Conservation (phyloP, 2,888 invertebrate species). For the Corbicula japonica region DNA sequence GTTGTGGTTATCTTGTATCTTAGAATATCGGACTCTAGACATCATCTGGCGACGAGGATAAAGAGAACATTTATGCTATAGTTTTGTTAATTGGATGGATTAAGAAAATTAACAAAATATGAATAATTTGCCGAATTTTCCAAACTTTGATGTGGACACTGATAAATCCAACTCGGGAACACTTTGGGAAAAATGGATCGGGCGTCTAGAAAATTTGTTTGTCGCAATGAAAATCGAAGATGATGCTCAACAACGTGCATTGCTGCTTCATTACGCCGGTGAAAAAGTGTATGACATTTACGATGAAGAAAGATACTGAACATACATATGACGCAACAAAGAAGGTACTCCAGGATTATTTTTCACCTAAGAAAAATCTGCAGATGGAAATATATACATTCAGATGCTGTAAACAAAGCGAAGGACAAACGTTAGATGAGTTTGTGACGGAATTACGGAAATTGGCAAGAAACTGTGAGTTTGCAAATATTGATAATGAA, state of each 20-base stretch:
- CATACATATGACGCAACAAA: slow-evolving; percentile 50
- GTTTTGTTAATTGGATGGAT: too few species aligned
- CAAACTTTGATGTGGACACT: slow-evolving; percentile 38
- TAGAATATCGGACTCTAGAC: too few species aligned
- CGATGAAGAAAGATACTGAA: slow-evolving; percentile 44
- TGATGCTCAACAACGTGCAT: slow-evolving; percentile 46
- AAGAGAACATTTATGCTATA: too few species aligned
- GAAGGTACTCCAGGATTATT: slow-evolving; percentile 46
- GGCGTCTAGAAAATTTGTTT: slow-evolving; percentile 44
- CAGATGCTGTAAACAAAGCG: slow-evolving; percentile 53
- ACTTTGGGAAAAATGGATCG: slow-evolving; percentile 50
- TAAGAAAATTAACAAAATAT: too few species aligned
- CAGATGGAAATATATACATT: slow-evolving; percentile 66
- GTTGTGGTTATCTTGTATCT: too few species aligned
- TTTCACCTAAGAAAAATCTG: slow-evolving; percentile 53
- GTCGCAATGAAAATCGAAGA: slow-evolving; percentile 45
- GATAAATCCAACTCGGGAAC: slow-evolving; percentile 52
- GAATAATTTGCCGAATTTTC: too few species aligned
- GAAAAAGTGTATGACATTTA: slow-evolving; percentile 62
- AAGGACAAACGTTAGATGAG: slow-evolving; percentile 60
- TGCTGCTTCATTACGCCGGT: slow-evolving; percentile 57
- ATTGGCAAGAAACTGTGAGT: slow-evolving; percentile 55
- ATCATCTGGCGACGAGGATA: too few species aligned
- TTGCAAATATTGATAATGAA: slow-evolving; percentile 53
- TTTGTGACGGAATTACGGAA: slow-evolving; percentile 62